Conservation (phyloP, 2,113 vertebrate genomes). For the Glaucomys volans region DNA sequence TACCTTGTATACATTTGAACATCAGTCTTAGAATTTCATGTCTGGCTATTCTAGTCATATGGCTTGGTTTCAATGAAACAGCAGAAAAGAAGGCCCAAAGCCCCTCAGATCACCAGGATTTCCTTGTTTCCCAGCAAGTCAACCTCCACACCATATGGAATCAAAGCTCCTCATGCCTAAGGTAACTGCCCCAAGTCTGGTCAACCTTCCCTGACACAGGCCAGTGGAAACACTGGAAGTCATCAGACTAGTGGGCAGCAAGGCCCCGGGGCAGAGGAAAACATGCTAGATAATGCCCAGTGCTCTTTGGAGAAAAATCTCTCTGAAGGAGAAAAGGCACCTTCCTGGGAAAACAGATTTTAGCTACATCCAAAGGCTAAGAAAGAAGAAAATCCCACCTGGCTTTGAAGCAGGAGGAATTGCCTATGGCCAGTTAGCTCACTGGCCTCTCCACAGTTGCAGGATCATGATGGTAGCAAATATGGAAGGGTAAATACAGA, state of each 20-base stretch:
- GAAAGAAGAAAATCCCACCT: neutral
- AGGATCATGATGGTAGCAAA: neutral
- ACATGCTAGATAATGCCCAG: rapidly evolving
- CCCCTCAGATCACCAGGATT: neutral
- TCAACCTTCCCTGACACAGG: neutral
- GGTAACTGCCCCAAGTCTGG: neutral
- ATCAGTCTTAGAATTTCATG: neutral
- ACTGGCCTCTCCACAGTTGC: neutral
- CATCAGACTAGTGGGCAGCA: neutral
- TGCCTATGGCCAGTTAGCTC: neutral
- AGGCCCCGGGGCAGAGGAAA: neutral
- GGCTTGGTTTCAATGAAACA: neutral
- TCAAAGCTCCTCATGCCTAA: neutral
- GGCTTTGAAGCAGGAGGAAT: neutral
- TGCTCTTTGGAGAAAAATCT: neutral
- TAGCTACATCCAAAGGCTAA: neutral
- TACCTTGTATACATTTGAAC: neutral
- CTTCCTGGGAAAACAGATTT: neutral
- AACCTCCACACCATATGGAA: neutral
- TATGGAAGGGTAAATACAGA: neutral
- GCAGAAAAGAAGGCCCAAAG: neutral
- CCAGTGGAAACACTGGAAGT: too few species aligned
- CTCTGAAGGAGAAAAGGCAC: neutral
- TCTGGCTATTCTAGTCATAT: neutral
- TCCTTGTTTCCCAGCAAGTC: neutral